Conservation (phyloP, 2,797 vertebrate species). For the Manis pentadactyla region DNA sequence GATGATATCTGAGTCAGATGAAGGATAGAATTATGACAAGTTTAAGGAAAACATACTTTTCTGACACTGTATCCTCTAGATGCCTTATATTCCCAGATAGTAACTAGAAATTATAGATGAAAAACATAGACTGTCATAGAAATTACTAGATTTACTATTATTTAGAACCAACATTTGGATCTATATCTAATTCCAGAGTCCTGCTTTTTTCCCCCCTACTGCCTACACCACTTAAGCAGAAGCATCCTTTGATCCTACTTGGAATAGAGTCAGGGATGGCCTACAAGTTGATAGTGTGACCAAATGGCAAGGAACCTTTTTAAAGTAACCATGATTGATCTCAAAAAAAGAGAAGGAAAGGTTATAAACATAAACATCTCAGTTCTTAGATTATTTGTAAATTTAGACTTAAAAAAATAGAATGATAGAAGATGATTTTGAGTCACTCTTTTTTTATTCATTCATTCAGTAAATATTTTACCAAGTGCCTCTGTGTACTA, state of each 20-base stretch:
- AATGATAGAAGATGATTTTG: conserved; percentile 10
- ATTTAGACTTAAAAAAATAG: conserved; percentile 19
- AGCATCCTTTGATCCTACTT: not conserved
- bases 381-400: conserved; percentile 29
- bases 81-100: not conserved
- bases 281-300: not conserved
- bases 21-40: not conserved
- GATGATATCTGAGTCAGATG: not conserved
- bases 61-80: not conserved
- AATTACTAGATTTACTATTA: conserved; percentile 25
- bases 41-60: conserved; percentile 35
- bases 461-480: conserved; percentile 16
- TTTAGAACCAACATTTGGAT: conserved; percentile 23
- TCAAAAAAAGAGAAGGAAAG: conserved; percentile 18
- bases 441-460: conserved; percentile 13
- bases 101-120: not conserved
- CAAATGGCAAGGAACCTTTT: not conserved
- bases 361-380: not conserved
- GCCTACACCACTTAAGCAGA: not conserved
- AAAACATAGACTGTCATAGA: not conserved
- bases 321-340: not conserved
- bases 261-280: not conserved
- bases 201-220: not conserved
- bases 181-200: not conserved
- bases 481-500: not conserved